These are phyloP conservation scores for Danio choprae DNA, from an alignment of 2,797 vertebrate genomes.

Conservation along the genomic window DNA sequence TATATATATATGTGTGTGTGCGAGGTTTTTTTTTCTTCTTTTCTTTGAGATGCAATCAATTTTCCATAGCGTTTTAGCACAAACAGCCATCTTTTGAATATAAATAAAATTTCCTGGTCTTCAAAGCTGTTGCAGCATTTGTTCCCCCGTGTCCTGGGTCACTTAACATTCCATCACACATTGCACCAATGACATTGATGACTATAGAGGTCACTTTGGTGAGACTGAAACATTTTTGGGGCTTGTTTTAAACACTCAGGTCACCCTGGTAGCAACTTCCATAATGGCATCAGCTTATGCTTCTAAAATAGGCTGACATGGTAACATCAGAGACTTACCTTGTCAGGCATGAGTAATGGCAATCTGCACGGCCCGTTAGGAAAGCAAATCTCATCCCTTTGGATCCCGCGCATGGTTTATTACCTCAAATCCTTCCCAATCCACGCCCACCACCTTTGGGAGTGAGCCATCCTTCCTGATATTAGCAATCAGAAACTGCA, in stretches of 20 bases:
- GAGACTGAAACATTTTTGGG: constrained; percentile 54
- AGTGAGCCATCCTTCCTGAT: constrained; percentile 49
- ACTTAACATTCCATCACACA: constrained; percentile 28
- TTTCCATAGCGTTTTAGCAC: background rate
- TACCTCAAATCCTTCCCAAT: constrained; percentile 67
- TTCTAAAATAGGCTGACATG: constrained; percentile 62
- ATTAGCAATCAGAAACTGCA: constrained; percentile 58
- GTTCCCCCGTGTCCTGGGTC: constrained; percentile 30
- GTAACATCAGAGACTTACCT: constrained; percentile 63
- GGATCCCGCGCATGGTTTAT: constrained; percentile 69
- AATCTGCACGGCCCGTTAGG: constrained; percentile 62
- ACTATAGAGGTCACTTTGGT: constrained; percentile 45
- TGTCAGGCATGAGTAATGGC: constrained; percentile 67
- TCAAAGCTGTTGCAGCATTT: constrained; percentile 11
- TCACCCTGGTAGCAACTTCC: constrained; percentile 51
- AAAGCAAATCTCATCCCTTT: constrained; percentile 62
- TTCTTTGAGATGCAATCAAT: background rate
- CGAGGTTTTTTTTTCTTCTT: background rate
- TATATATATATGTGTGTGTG: too few relatives aligned
- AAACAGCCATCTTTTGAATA: constrained; percentile 8
- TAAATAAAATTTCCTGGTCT: background rate
- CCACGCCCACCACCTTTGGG: constrained; percentile 54
- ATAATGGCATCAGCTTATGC: constrained; percentile 54
- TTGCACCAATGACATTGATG: constrained; percentile 17
- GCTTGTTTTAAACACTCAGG: constrained; percentile 46